Evolutionary conservation across 2,888 invertebrate genomes (phyloP).

Genomic region (Nowickia ferox): DNA sequence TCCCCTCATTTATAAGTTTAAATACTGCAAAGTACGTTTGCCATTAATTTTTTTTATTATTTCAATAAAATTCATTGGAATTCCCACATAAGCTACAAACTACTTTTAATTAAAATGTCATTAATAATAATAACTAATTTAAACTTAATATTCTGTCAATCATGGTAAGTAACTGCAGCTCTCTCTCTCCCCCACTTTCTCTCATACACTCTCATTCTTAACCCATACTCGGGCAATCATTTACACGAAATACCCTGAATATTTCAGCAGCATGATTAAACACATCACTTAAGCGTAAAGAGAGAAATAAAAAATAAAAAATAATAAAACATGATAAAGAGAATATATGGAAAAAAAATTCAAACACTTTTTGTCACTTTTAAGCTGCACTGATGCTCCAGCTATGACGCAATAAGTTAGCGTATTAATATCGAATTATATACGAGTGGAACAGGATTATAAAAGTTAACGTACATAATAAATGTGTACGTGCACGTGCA

Average conservation of each 20-base stretch:
- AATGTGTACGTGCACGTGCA: background rate
- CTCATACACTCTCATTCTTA: background rate
- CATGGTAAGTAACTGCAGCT: constrained; percentile 40
- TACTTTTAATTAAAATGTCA: constrained; percentile 58
- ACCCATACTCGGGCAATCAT: constrained; percentile 20
- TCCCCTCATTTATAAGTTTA: too few relatives aligned
- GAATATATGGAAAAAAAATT: background rate
- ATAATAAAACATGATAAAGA: constrained; percentile 1
- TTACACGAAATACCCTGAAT: background rate
- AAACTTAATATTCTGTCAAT: constrained; percentile 67
- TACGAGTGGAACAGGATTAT: too few relatives aligned
- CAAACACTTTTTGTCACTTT: constrained; percentile 36
- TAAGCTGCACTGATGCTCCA: constrained; percentile 35
- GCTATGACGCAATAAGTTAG: constrained; percentile 33
- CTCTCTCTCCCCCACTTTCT: too few relatives aligned
- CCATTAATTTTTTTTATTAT: background rate
- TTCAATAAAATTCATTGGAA: background rate
- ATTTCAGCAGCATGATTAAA: constrained; percentile 1
- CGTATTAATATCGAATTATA: background rate
- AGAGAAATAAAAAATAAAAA: background rate
- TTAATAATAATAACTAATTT: constrained; percentile 68
- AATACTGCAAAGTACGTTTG: too few relatives aligned
- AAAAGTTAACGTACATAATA: background rate
- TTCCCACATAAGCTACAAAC: background rate
- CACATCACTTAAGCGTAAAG: background rate